These are phyloP conservation scores for Venustaconcha ellipsiformis DNA, from an alignment of 1,140 invertebrate genomes.

Conservation along the genomic window DNA sequence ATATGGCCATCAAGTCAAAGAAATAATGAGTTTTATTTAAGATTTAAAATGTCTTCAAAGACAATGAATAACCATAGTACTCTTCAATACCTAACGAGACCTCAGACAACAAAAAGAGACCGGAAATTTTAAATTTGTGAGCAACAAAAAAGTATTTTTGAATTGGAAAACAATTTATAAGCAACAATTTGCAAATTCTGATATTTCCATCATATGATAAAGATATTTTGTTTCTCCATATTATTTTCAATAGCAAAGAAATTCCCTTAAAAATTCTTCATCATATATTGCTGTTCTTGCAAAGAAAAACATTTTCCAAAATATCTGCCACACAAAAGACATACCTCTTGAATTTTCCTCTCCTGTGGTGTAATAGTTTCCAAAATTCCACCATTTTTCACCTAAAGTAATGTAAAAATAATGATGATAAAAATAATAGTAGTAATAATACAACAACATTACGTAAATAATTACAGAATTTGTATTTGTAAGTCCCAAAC, in stretches of 20 bases:
- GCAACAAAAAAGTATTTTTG: too few relatives aligned
- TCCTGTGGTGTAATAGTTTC: slow-evolving; percentile 78
- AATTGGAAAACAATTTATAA: neutral
- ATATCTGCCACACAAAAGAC: neutral
- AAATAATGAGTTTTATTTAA: too few relatives aligned
- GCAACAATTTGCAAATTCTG: neutral
- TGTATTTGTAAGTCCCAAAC: too few relatives aligned
- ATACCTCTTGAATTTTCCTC: slow-evolving; percentile 85
- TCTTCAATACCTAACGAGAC: too few relatives aligned
- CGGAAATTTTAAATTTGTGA: too few relatives aligned
- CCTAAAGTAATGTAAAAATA: slow-evolving; percentile 48
- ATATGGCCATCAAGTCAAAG: too few relatives aligned
- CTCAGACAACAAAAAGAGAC: too few relatives aligned
- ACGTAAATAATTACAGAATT: neutral
- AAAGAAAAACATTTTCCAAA: neutral
- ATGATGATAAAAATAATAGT: neutral
- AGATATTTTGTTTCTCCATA: neutral
- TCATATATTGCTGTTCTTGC: neutral
- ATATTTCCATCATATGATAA: neutral
- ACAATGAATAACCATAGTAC: too few relatives aligned
- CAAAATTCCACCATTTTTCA: slow-evolving; percentile 69
- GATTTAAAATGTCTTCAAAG: too few relatives aligned
- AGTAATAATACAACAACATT: neutral
- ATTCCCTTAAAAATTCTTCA: neutral
- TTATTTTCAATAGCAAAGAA: neutral